These are phyloP conservation scores for Tragelaphus buxtoni DNA, from an alignment of 2,113 vertebrate genomes.

Conservation along the genomic window DNA sequence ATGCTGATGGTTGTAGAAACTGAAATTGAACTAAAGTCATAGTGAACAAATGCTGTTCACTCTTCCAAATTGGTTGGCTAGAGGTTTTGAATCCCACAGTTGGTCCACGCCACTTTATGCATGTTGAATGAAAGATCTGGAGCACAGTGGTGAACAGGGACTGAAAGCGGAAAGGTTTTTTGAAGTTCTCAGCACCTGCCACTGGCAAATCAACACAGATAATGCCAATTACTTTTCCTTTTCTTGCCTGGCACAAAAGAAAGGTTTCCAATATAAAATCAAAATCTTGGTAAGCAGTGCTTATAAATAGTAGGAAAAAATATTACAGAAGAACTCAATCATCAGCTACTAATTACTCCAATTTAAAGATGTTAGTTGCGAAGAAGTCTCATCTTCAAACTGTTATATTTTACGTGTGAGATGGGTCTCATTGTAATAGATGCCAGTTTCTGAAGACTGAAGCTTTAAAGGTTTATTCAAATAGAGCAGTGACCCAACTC, in stretches of 20 bases:
- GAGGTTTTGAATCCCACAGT: neutral
- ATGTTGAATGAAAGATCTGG: neutral
- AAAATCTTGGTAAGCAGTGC: neutral
- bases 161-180: neutral
- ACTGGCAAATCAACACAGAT: neutral
- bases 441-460: neutral
- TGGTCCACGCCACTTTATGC: neutral
- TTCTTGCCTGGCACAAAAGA: neutral
- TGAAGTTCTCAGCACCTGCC: neutral
- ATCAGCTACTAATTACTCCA: neutral
- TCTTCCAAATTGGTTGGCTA: neutral
- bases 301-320: neutral
- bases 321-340: neutral
- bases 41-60: neutral
- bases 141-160: neutral
- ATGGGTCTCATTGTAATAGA: neutral
- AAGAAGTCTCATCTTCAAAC: neutral
- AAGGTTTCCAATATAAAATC: neutral
- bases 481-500: conserved; percentile 35
- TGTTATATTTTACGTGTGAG: neutral
- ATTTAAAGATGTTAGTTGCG: neutral
- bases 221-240: neutral
- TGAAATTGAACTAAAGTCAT: conserved; percentile 14
- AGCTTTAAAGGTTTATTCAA: conserved; percentile 50
- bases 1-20: neutral